Evolutionary conservation across 1,140 invertebrate genomes (phyloP).

Genomic region (Bombus sibiricus): DNA sequence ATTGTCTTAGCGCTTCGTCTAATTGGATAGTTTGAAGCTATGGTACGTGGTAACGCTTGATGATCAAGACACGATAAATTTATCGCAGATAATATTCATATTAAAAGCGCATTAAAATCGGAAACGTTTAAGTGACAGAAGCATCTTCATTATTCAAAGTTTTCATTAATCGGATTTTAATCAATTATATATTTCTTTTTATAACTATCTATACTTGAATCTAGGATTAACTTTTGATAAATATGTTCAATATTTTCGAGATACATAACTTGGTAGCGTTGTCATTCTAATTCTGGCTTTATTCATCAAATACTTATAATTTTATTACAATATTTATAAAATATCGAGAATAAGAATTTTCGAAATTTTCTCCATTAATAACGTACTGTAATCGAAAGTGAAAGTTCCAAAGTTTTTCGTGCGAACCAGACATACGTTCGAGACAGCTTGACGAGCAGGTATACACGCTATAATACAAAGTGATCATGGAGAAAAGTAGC

Average conservation of each 20-base stretch:
- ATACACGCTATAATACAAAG: background rate
- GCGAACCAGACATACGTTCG: background rate
- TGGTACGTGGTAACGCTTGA: background rate
- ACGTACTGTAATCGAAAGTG: no score
- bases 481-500: constrained; percentile 2
- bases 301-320: background rate
- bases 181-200: background rate
- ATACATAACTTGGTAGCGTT: background rate
- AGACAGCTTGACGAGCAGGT: background rate
- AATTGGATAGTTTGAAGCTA: no score
- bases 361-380: background rate
- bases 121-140: no score
- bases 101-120: background rate
- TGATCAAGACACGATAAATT: background rate
- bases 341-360: background rate
- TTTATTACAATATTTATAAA: background rate
- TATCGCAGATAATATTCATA: background rate
- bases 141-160: background rate
- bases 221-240: background rate
- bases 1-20: background rate
- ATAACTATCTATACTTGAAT: background rate
- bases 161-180: background rate
- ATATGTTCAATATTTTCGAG: background rate
- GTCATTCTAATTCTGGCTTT: background rate
- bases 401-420: background rate